These are phyloP conservation scores for Seladonia tumulorum DNA, from an alignment of 2,888 invertebrate species.

Conservation along the genomic window DNA sequence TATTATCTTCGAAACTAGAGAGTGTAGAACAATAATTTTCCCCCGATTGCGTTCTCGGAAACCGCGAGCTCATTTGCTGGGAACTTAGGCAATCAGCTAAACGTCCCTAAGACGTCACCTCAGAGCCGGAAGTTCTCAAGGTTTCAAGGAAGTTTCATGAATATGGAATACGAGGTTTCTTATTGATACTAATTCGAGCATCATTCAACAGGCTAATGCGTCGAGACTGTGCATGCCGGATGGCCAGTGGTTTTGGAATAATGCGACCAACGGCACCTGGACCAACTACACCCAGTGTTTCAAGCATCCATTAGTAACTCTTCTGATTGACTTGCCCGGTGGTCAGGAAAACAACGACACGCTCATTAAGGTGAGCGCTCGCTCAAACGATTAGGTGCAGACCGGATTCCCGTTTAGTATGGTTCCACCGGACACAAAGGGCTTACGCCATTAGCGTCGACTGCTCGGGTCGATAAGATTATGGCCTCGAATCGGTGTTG, in stretches of 20 bases:
- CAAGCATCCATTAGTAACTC: constrained; percentile 81
- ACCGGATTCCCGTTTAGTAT: too few relatives aligned
- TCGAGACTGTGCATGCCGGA: constrained; percentile 84
- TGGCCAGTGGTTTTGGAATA: constrained; percentile 85
- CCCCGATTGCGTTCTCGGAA: background rate
- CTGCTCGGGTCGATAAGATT: background rate
- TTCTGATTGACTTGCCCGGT: constrained; percentile 79
- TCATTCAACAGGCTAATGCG: constrained; percentile 82
- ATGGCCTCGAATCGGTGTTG: background rate
- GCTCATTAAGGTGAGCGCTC: constrained; percentile 69
- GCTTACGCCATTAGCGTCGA: background rate
- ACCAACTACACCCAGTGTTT: constrained; percentile 86
- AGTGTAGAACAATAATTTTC: background rate
- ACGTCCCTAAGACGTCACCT: background rate
- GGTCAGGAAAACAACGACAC: constrained; percentile 76
- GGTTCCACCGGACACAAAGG: background rate
- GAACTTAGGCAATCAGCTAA: background rate
- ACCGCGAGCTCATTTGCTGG: background rate
- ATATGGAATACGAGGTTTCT: background rate
- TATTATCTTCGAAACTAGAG: too few relatives aligned
- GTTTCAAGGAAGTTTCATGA: background rate
- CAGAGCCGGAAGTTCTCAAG: background rate
- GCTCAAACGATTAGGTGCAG: background rate
- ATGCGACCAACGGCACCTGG: constrained; percentile 83
- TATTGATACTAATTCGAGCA: background rate